Base-by-base conservation (phyloP, 1,140 invertebrate species). In the Cataglyphis hispanica region DNA sequence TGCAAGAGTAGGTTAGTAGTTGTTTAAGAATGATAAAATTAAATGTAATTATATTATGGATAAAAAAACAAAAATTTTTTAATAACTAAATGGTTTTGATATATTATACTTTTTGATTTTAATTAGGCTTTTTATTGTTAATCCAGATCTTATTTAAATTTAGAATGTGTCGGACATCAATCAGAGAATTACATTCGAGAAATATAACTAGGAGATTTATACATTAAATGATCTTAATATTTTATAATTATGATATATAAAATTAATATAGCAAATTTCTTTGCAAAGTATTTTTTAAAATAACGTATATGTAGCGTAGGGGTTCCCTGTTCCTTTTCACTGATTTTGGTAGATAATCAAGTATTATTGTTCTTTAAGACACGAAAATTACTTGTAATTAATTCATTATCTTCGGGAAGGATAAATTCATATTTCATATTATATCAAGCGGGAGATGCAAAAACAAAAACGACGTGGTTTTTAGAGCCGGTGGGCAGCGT, bases 401-500 rank as follows among this genome's bases (percentile, higher is more conserved):
- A 60, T 83, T 27, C 3, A 60, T 72, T 6, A 19, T 19, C 11
- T 72, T 70, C 22, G 27, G 53, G 22, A 40, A 40, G 40, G 25
- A 27, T 19, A 13, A 63, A 3, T 63, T 10, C 40, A 10, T 43
- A 43, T 1, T 13, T 34, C 43, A 46, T 6, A 56, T 56, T 40
- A 19, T 22, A 61, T 58, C 13, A 43, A 53, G 4, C 27, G 34
- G 56, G 63, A 67, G 7, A 66, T 13, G 25, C 25, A 80, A 67
- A 66, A 31, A 80, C 46, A 85, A 11, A 43, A 66, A 58, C 19
- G 60, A 61, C 74, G 70, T 89, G 25, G 13, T 50, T 84, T 77
- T 27, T 89, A 95, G 94, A 95, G 86, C 95, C 95, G 50, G 93
- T 95, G 56, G 94, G 94, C 88, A 94, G 94, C 83, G 93, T 94